A percentile compares a stretch with the other conserved stretches of the same genome.
These are phyloP conservation scores for Cynopterus sphinx DNA, from an alignment of 2,797 vertebrate genomes.

Conservation along the genomic window DNA sequence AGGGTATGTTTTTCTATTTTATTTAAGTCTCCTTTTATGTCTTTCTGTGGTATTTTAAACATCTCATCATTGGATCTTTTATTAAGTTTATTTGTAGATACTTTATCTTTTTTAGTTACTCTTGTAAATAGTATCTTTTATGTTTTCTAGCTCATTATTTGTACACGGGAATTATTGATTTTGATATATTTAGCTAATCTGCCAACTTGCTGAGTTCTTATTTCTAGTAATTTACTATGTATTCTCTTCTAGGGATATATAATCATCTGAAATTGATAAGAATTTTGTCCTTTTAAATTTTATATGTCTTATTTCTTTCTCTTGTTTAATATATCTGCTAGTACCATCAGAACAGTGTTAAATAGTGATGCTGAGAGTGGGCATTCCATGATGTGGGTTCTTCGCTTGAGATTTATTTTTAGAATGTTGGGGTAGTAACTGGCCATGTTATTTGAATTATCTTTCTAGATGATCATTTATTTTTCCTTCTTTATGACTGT, in stretches of 20 bases:
- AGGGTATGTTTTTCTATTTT: constrained; percentile 34
- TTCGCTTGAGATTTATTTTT: neutral
- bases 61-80: neutral
- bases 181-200: neutral
- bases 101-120: constrained; percentile 16
- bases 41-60: neutral
- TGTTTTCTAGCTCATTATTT: constrained; percentile 5
- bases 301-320: neutral
- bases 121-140: neutral
- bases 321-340: neutral
- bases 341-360: neutral
- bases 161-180: neutral
- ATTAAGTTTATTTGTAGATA: constrained; percentile 12
- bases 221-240: constrained; percentile 2
- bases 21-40: constrained; percentile 8
- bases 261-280: neutral
- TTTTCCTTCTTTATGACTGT: neutral
- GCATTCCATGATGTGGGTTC: neutral
- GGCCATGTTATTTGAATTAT: neutral
- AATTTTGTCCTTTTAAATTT: neutral
- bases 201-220: neutral
- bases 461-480: neutral
- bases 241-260: neutral
- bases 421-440: neutral
- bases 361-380: neutral